Conservation (phyloP, 2,113 vertebrate species). For the Astur gentilis region DNA sequence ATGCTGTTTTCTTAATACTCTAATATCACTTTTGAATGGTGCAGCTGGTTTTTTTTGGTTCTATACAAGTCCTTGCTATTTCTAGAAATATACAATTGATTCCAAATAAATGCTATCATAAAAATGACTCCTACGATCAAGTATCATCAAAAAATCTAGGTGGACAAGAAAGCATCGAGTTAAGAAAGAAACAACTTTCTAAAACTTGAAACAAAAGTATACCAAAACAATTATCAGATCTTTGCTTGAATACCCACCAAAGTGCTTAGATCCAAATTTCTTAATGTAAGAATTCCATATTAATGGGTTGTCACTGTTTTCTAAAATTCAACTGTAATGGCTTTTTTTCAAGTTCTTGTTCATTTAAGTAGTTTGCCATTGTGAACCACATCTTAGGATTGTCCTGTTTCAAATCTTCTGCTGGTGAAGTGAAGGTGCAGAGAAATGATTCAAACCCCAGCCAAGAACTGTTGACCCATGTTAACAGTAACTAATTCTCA, state of each 20-base stretch:
- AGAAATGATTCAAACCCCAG: background rate
- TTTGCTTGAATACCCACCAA: background rate
- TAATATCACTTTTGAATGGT: background rate
- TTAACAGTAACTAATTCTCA: background rate
- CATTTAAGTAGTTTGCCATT: accelerated
- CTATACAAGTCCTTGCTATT: background rate
- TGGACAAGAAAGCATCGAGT: background rate
- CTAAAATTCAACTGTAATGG: background rate
- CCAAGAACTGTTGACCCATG: background rate
- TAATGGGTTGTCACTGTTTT: background rate
- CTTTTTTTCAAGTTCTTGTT: background rate
- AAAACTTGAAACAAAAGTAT: background rate
- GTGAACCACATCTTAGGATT: background rate
- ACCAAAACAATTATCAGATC: background rate
- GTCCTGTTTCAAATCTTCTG: background rate
- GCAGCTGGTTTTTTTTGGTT: background rate
- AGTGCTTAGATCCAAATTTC: background rate
- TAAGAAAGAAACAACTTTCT: background rate
- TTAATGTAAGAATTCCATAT: background rate
- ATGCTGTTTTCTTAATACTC: background rate
- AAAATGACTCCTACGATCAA: background rate
- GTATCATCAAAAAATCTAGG: background rate
- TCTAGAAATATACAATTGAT: background rate
- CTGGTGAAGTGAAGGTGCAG: background rate
- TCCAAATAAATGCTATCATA: background rate